Percentiles rank a stretch among this genome's conserved stretches.
These are phyloP conservation scores for Cherax destructor DNA, from an alignment of 1,140 invertebrate species.

Conservation along the genomic window DNA sequence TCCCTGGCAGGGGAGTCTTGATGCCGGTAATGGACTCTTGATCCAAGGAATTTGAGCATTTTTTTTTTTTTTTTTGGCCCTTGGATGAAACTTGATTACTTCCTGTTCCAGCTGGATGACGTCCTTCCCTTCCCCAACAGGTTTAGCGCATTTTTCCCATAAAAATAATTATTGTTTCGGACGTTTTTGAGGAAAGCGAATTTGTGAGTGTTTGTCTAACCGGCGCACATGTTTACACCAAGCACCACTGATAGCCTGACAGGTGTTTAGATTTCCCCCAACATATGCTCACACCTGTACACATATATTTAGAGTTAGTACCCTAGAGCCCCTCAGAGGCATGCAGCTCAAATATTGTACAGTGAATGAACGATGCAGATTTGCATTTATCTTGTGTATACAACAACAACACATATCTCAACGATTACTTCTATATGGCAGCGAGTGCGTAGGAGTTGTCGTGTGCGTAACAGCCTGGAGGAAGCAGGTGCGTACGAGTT, in stretches of 20 bases:
- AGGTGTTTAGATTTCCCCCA: background rate
- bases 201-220: too few relatives aligned
- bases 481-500: too few relatives aligned
- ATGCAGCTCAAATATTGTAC: background rate
- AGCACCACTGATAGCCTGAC: background rate
- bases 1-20: too few relatives aligned
- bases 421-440: background rate
- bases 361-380: background rate
- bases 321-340: background rate
- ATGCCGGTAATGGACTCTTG: too few relatives aligned
- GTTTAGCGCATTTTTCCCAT: too few relatives aligned
- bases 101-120: too few relatives aligned
- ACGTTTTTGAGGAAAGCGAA: too few relatives aligned
- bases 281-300: constrained; percentile 15
- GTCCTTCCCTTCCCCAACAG: too few relatives aligned
- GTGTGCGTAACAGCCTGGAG: background rate
- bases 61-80: too few relatives aligned
- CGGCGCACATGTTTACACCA: background rate
- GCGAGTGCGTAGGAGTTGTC: background rate
- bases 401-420: background rate
- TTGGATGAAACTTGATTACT: too few relatives aligned
- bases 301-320: background rate
- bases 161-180: too few relatives aligned
- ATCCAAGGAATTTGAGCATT: too few relatives aligned
- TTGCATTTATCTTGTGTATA: background rate